A percentile compares a stretch with the other conserved stretches of the same genome.
Conservation (phyloP, 2,797 vertebrate species). For the Coregonus suidteri region DNA sequence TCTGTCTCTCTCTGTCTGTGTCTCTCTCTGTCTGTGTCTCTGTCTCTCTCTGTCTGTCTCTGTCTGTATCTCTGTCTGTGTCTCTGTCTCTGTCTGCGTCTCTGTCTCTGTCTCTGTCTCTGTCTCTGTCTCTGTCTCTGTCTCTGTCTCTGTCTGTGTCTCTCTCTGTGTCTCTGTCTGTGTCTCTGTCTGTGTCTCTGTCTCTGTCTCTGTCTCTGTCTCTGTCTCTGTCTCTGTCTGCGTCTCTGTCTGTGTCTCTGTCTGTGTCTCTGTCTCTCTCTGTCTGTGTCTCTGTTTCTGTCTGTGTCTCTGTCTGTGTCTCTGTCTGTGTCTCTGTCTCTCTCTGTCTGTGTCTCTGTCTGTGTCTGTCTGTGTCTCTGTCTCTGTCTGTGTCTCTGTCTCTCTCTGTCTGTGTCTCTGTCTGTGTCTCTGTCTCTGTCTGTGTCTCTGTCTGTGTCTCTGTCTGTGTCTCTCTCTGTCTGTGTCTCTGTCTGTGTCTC, state of each 20-base stretch:
- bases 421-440: not conserved
- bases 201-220: not conserved
- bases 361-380: not conserved
- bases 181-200: not conserved
- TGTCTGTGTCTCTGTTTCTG: too few species aligned
- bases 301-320: too few species aligned
- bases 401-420: not conserved
- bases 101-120: too few species aligned
- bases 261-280: constrained; percentile 7
- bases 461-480: constrained; percentile 16
- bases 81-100: too few species aligned
- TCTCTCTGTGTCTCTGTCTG: too few species aligned
- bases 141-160: not conserved
- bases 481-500: too few species aligned
- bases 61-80: too few species aligned
- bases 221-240: constrained; percentile 40
- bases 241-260: constrained; percentile 18
- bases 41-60: not conserved
- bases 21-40: not conserved
- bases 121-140: too few species aligned
- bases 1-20: too few species aligned
- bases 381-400: not conserved
- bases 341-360: too few species aligned
- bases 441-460: constrained; percentile 37
- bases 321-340: too few species aligned